Conservation (phyloP, 2,888 invertebrate species). For the Coleophora flavipennella region DNA sequence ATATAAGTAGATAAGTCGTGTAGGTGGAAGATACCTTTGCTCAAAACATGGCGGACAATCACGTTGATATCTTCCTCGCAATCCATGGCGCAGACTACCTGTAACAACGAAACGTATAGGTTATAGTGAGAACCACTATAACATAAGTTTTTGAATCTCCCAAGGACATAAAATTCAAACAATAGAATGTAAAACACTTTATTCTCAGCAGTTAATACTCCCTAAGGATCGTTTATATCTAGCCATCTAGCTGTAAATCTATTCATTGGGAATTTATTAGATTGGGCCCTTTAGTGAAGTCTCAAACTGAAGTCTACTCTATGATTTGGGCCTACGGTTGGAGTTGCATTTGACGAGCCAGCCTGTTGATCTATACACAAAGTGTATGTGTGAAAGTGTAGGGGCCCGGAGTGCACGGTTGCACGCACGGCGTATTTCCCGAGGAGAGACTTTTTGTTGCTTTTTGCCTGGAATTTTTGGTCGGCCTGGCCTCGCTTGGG, state of each 20-base stretch:
- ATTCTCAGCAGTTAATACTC: slow-evolving; percentile 13
- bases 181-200: slow-evolving; percentile 16
- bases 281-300: slow-evolving; percentile 12
- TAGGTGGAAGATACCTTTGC: slow-evolving; percentile 19
- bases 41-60: slow-evolving; percentile 25
- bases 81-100: slow-evolving; percentile 26
- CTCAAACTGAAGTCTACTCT: slow-evolving; percentile 13
- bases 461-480: too few relatives aligned
- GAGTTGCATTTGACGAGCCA: too few relatives aligned
- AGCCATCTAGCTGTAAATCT: slow-evolving; percentile 27
- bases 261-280: slow-evolving; percentile 32
- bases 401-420: too few relatives aligned
- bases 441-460: too few relatives aligned
- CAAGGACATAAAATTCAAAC: slow-evolving; percentile 1
- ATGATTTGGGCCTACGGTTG: background rate
- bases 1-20: too few relatives aligned
- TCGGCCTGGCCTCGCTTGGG: too few relatives aligned
- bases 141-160: too few relatives aligned
- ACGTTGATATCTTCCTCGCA: slow-evolving; percentile 27
- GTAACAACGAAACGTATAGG: slow-evolving; percentile 21
- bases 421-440: too few relatives aligned
- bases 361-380: too few relatives aligned
- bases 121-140: background rate
- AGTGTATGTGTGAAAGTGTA: too few relatives aligned
- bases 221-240: slow-evolving; percentile 32